These are phyloP conservation scores for Geopemphigus sp. DNA, from an alignment of 1,140 invertebrate genomes.

Conservation along the genomic window DNA sequence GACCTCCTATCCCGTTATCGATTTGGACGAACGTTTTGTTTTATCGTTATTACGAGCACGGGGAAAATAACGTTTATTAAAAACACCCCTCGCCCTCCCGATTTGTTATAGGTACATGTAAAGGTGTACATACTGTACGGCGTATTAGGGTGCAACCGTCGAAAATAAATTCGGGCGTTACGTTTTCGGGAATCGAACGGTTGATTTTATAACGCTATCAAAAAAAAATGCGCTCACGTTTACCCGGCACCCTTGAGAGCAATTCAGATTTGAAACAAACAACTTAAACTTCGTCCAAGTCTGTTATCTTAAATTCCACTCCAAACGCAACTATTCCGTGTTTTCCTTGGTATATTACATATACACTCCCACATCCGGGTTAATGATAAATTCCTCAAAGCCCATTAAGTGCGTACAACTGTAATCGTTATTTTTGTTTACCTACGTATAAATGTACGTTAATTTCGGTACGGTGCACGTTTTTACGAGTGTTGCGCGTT, in stretches of 20 bases:
- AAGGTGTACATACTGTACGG: too few relatives aligned
- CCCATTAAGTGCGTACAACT: neutral
- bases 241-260: neutral
- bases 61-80: neutral
- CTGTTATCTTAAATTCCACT: slow-evolving; percentile 9
- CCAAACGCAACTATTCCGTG: neutral
- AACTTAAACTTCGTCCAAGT: slow-evolving; percentile 16
- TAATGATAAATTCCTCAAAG: neutral
- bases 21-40: neutral
- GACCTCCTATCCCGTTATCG: neutral
- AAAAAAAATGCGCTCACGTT: neutral
- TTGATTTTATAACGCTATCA: slow-evolving; percentile 8
- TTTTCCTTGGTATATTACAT: neutral
- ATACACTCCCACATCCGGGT: neutral
- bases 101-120: neutral
- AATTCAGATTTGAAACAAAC: slow-evolving; percentile 28
- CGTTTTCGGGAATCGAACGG: neutral
- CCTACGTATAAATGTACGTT: neutral
- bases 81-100: neutral
- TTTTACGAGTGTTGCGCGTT: too few relatives aligned
- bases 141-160: neutral
- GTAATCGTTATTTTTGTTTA: too few relatives aligned
- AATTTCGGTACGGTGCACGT: too few relatives aligned
- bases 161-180: neutral
- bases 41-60: neutral